Evolutionary conservation across 2,797 vertebrate genomes (phyloP), one percentile per base, ranked within the genome.

Genomic region (Darevskia mixta): DNA sequence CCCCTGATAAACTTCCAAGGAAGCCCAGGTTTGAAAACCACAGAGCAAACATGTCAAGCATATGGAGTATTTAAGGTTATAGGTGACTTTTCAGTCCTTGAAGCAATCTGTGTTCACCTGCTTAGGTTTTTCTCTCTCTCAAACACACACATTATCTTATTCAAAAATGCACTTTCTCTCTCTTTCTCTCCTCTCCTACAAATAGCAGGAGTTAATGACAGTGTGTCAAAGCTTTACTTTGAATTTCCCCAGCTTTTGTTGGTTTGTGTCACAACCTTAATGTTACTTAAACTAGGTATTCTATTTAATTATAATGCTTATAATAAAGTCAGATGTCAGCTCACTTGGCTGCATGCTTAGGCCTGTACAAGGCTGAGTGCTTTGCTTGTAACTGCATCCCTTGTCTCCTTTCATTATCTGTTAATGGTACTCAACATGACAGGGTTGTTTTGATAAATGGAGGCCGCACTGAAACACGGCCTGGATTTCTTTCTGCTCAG

Each of bases 371-470:
- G 96, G 96, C 93, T 71, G 97, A 98, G 97, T 96, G 98, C 98
- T 98, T 97, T 96, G 96, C 98, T 98, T 98, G 97, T 98, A 98
- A 98, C 98, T 96, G 97, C 98, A 97, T 98, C 97, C 98, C 97
- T 98, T 97, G 98, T 99, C 98, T 99, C 97, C 97, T 98, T 98
- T 99, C 98, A 98, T 99, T 99, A 98, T 98, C 97, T 97, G 97
- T 98, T 99, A 98, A 98, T 98, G 98, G 98, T 97, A 97, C 98
- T 98, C 98, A 97, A 97, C 97, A 97, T 99, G 98, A 98, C 98
- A 98, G 97, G 97, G 97, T 97, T 97, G 97, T 98, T 96, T 98
- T 98, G 98, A 98, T 98, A 98, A 98, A 98, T 98, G 98, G 97
- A 96, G 98, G 96, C 96, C 96, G 96, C 97, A 97, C 96, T 96